phyloP scores from a whole-genome alignment of 2,113 vertebrate genomes.

The Hippopotamus amphibius region DNA sequence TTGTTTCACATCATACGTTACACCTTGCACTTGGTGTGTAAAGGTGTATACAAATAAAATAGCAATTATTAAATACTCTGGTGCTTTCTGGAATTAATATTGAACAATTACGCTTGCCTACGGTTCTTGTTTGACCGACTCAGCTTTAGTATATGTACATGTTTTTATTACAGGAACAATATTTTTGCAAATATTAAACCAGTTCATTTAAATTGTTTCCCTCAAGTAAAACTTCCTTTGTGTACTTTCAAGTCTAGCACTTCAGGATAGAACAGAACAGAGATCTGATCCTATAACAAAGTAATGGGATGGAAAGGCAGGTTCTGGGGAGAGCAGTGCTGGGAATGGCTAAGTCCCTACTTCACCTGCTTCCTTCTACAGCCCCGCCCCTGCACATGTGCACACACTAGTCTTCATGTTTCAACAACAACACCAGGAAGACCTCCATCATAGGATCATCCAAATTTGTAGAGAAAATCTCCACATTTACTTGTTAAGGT shows the following conservation, averaged over 20 bases:
- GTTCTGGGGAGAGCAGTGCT: not conserved
- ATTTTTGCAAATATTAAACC: not conserved
- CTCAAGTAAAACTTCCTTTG: not conserved
- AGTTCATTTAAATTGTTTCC: not conserved
- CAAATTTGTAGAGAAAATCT: not conserved
- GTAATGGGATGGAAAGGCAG: not conserved
- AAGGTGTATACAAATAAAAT: not conserved
- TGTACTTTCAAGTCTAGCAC: not conserved
- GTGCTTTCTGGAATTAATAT: constrained; percentile 52
- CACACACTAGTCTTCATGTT: not conserved
- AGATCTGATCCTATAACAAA: not conserved
- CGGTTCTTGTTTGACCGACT: not conserved
- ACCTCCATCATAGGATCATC: not conserved
- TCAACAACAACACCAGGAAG: not conserved
- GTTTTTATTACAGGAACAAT: not conserved
- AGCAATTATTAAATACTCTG: constrained; percentile 45
- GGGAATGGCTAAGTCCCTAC: not conserved
- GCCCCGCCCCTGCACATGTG: not conserved
- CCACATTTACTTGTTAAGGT: not conserved
- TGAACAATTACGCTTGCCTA: constrained; percentile 69
- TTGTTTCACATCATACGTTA: not conserved
- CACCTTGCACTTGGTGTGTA: not conserved
- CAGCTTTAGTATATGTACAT: not conserved
- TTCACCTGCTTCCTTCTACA: not conserved
- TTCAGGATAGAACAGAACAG: not conserved